A percentile compares a stretch with the other conserved stretches of the same genome.
Evolutionary conservation across 2,888 invertebrate genomes (phyloP).

Genomic region (Pandemis corylana): DNA sequence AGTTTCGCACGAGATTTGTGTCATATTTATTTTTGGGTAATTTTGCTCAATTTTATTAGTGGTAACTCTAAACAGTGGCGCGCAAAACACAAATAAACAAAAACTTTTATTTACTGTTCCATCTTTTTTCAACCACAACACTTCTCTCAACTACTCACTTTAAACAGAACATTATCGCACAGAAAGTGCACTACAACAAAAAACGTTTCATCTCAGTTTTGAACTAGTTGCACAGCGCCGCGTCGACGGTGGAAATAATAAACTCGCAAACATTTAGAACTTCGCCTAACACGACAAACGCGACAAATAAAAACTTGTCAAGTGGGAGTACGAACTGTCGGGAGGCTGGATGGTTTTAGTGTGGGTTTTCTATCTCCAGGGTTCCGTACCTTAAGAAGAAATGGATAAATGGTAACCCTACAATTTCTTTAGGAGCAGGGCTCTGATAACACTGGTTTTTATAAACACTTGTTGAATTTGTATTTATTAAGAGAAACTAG

Average conservation of each 20-base stretch:
- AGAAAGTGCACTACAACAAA: background rate
- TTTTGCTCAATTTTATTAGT: too few species aligned
- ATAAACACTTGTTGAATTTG: too few species aligned
- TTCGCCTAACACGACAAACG: constrained; percentile 46
- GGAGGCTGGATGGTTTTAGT: background rate
- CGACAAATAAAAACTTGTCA: constrained; percentile 49
- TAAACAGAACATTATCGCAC: background rate
- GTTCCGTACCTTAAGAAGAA: background rate
- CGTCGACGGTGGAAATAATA: constrained; percentile 43
- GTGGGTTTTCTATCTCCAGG: background rate
- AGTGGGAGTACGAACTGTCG: background rate
- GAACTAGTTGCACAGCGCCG: constrained; percentile 42
- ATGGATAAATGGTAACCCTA: too few species aligned
- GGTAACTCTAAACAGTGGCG: too few species aligned
- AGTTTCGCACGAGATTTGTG: too few species aligned
- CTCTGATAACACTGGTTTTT: too few species aligned
- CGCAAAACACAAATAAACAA: too few species aligned
- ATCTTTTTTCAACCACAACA: background rate
- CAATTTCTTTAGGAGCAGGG: too few species aligned
- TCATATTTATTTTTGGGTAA: too few species aligned
- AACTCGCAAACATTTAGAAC: constrained; percentile 46
- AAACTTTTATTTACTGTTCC: background rate
- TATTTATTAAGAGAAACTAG: too few species aligned
- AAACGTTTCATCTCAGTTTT: constrained; percentile 35
- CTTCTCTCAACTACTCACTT: background rate